Base-by-base conservation (phyloP, 2,113 vertebrate genomes). In the Charadrius vociferus region DNA sequence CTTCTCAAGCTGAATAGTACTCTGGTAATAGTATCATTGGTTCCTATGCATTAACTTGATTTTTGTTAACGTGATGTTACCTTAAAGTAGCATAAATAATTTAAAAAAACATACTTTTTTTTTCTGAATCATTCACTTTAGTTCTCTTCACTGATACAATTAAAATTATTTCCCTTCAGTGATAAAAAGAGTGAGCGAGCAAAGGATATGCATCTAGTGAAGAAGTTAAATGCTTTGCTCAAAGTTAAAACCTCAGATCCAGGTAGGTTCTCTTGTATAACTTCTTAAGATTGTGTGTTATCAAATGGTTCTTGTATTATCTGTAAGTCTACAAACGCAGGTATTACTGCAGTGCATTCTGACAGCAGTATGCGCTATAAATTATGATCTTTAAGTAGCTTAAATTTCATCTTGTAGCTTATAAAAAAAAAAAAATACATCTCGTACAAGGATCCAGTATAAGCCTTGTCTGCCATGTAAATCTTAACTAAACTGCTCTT, bases 181-280 rank as follows among this genome's bases (percentile, higher is more conserved):
- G 99, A 99, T 97, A 99, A 99, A 98, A 99, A 99, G 97, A 99
- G 99, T 26, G 99, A 99, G 88, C 97, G 99, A 82, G 99, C 99
- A 74, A 99, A 99, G 97, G 99, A 99, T 93, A 98, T 99, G 98
- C 99, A 99, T 96, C 97, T 99, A 12, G 98, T 99, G 74, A 99
- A 99, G 97, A 99, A 98, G 84, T 96, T 99, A 71, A 98, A 97
- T 29, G 62, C 98, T 37, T 72, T 99, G 52, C 98, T 99, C 55
- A 99, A 98, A 97, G 98, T 96, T 74, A 98, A 98, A 93, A 97
- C 98, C 21, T 88, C 98, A 84, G 98, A 98, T 81, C 96, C 95
- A 13, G 99, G 99, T 99, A 97, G 41, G 97, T 97, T 61, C 53
- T 68, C 53, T 30, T 88, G 20, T 56, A 12, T 59, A 18, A 55